phyloP scores from a whole-genome alignment of 1,140 invertebrate species.

The Macrosteles quadrilineatus region DNA sequence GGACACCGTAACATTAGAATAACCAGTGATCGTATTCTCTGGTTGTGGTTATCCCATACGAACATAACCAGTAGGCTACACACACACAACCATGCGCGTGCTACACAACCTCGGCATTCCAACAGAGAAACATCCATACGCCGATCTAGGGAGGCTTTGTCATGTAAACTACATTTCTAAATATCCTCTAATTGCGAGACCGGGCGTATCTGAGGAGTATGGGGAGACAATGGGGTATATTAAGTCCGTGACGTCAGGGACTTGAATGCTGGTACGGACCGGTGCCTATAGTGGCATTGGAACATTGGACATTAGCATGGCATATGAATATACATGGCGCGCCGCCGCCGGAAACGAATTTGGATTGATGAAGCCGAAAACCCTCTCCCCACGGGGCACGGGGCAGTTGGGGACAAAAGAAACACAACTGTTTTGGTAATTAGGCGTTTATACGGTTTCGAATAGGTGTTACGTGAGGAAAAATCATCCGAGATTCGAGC shows the following conservation, averaged over 20 bases:
- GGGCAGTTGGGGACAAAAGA: background rate
- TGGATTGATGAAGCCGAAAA: constrained; percentile 13
- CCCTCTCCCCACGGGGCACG: background rate
- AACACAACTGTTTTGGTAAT: background rate
- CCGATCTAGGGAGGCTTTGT: background rate
- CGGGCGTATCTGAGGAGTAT: constrained; percentile 1
- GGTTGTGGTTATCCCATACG: too few relatives aligned
- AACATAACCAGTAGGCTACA: too few relatives aligned
- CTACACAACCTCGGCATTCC: too few relatives aligned
- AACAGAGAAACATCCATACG: too few relatives aligned
- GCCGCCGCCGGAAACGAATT: constrained; percentile 1
- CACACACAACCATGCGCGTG: too few relatives aligned
- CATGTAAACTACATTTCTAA: constrained; percentile 10
- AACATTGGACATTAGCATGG: constrained; percentile 10
- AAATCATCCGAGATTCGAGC: too few relatives aligned
- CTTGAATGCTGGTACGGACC: background rate
- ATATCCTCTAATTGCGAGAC: constrained; percentile 4
- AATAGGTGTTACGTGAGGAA: too few relatives aligned
- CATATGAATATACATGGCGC: background rate
- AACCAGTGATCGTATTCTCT: too few relatives aligned
- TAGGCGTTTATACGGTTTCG: constrained; percentile 7
- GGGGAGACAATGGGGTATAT: constrained; percentile 7
- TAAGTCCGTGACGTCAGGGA: constrained; percentile 6
- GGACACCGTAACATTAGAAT: too few relatives aligned
- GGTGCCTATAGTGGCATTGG: background rate